A percentile compares a stretch with the other conserved stretches of the same genome.
phyloP scores from a whole-genome alignment of 2,113 vertebrate species.

The Fregetta grallaria region DNA sequence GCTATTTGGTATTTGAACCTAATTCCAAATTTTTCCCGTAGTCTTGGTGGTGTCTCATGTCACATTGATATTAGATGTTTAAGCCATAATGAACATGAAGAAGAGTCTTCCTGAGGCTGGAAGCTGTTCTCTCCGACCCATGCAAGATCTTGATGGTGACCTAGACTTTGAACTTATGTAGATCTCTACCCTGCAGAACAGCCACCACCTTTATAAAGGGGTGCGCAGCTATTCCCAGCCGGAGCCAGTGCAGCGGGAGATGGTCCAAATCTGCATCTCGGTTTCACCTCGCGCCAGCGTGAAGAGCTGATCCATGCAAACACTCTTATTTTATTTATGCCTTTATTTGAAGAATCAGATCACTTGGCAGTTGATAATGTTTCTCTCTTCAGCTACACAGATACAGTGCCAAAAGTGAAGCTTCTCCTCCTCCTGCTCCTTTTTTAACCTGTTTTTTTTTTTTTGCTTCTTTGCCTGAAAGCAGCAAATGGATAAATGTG shows the following conservation, averaged over 20 bases:
- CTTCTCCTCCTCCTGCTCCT: neutral
- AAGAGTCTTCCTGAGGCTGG: neutral
- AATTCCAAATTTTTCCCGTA: fast-evolving
- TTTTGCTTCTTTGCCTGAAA: neutral
- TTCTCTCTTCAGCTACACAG: neutral
- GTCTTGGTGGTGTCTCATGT: neutral
- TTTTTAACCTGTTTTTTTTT: neutral
- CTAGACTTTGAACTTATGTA: fast-evolving
- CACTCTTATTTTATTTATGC: neutral
- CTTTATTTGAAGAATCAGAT: neutral
- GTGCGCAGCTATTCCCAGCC: neutral
- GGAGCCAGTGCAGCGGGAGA: neutral
- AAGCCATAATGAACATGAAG: neutral
- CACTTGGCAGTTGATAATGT: neutral
- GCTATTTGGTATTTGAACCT: neutral
- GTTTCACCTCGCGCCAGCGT: neutral
- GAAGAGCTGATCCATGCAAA: neutral
- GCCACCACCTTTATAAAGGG: fast-evolving
- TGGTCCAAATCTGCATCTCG: neutral
- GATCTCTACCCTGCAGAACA: neutral
- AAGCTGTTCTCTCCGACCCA: neutral
- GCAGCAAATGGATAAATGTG: neutral
- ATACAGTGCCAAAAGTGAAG: neutral
- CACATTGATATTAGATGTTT: fast-evolving
- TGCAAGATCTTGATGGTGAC: neutral